These are phyloP conservation scores for Metopolophium dirhodum DNA, from an alignment of 1,140 invertebrate species.

Conservation along the genomic window DNA sequence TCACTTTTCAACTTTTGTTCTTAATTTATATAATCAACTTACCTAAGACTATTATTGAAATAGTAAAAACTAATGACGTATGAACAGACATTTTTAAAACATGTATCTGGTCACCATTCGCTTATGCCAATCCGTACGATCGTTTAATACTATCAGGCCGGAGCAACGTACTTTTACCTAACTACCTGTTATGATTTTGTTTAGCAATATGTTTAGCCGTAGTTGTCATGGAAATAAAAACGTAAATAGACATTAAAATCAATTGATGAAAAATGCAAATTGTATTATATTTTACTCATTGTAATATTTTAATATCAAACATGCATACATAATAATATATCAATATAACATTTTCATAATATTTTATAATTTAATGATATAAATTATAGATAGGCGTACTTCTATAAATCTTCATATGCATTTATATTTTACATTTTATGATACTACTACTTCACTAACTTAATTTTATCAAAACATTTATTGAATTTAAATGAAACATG, in stretches of 20 bases:
- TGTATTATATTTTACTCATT: background rate
- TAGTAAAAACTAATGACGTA: background rate
- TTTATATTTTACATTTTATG: no score
- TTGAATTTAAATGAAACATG: background rate
- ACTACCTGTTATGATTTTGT: constrained; percentile 22
- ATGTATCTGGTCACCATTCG: background rate
- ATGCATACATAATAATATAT: background rate
- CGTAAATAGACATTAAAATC: constrained; percentile 44
- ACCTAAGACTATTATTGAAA: constrained; percentile 11
- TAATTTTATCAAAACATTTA: background rate
- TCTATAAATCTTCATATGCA: no score
- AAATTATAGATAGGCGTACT: background rate
- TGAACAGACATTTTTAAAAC: constrained; percentile 23
- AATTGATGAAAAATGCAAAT: background rate
- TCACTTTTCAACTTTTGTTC: background rate
- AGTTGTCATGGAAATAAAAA: constrained; percentile 54
- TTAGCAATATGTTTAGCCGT: background rate
- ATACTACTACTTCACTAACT: no score
- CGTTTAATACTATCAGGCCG: background rate
- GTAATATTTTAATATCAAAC: background rate
- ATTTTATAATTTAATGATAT: background rate
- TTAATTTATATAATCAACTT: background rate
- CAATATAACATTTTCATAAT: background rate
- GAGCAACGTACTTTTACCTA: constrained; percentile 20
- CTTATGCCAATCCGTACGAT: background rate